phyloP scores from a whole-genome alignment of 2,888 invertebrate genomes.

The Clepsis dumicolana region DNA sequence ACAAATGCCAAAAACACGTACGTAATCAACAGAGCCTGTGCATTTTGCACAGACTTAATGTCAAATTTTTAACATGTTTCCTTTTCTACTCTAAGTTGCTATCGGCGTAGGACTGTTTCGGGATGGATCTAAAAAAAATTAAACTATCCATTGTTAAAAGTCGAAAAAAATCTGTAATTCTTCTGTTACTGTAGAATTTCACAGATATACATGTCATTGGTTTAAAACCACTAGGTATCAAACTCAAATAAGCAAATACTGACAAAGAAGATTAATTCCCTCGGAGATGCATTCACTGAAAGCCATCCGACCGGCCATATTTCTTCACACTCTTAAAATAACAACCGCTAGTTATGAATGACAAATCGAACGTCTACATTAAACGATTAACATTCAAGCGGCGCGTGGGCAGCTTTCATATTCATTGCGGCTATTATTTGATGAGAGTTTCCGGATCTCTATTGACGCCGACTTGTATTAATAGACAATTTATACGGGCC shows the following conservation, averaged over 20 bases:
- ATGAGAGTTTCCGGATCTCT: conserved; percentile 37
- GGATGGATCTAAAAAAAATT: no score
- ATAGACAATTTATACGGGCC: background rate
- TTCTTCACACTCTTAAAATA: background rate
- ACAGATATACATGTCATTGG: no score
- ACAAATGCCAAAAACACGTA: no score
- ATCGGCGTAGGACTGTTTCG: no score
- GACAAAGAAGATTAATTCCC: background rate
- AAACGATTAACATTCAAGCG: conserved; percentile 23
- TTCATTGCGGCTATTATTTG: conserved; percentile 47
- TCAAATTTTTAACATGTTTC: no score
- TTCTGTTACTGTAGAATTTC: no score
- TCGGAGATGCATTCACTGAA: background rate
- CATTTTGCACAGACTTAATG: no score
- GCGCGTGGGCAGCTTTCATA: conserved; percentile 46
- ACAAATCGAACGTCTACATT: conserved; percentile 20
- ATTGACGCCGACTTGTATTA: conserved; percentile 23
- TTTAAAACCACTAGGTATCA: no score
- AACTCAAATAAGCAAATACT: background rate
- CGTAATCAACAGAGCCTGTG: no score
- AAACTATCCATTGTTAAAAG: no score
- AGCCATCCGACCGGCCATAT: background rate
- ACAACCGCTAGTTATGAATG: conserved; percentile 16
- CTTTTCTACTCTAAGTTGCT: no score
- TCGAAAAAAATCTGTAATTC: no score